Evolutionary conservation across 2,797 vertebrate genomes (phyloP), one percentile per base, ranked within the genome.

Genomic region (Sitta carolinensis): DNA sequence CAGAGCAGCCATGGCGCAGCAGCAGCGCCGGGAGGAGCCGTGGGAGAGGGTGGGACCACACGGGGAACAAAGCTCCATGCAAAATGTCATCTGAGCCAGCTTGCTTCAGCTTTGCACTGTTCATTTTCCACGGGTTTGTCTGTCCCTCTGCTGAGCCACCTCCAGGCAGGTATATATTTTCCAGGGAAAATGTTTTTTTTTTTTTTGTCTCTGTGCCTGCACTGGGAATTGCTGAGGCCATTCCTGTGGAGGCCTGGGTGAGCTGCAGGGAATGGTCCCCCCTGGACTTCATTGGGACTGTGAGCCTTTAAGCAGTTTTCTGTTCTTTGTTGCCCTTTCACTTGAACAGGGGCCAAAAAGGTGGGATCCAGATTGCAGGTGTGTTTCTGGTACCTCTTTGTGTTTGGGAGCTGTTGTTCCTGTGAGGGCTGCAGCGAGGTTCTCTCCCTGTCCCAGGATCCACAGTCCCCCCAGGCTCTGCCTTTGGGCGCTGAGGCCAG

Each of bases 31-130:
- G 54, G 54, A 61, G 75, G 34, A 68, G 36, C 73, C 2, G n/a
- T 8, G 11, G n/a, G 20, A 18, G n/a, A 0, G 0, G 13, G 6
- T 25, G 72, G 67, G 54, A 63, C 25, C 0, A 2, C 30, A 3
- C 0, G 3, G 45, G 61, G 48, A 66, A 15, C 3, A 23, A 6
- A 25, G 50, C 58, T 38, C 22, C 2, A 4, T 20, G 50, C 27
- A 58, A 36, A 73, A 18, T 8, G 2, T 10, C 11, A 52, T 6
- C 32, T 38, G 7, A 15, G 7, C 23, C 70, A n/a, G 64, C 57
- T 62, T 13, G 8, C 40, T 36, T 23, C 47, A 34, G 58, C 67
- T 83, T 32, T 19, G 36, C 30, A 6, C 18, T 13, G 38, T 0
- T 26, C 1, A 30, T 74, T 81, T 58, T 62, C 66, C 40, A 15